These are phyloP conservation scores for Gryllus bimaculatus DNA, from an alignment of 1,140 invertebrate species.

Conservation along the genomic window DNA sequence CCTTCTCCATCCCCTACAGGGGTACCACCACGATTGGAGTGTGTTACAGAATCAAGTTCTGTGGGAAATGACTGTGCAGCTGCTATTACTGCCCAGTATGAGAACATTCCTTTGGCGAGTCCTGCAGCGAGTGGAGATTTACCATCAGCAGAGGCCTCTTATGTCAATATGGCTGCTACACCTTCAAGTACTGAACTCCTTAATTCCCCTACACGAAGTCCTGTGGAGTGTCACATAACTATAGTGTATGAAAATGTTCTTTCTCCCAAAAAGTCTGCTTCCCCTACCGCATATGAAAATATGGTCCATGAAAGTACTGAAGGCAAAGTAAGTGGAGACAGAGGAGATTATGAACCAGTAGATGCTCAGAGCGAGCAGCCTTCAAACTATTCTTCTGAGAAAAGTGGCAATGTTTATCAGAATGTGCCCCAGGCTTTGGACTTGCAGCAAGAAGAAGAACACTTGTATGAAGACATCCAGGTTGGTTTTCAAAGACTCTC, in stretches of 20 bases:
- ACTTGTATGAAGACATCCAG: conserved; percentile 28
- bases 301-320: neutral
- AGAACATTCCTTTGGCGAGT: neutral
- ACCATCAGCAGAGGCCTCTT: neutral
- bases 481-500: conserved; percentile 10
- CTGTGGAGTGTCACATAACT: neutral
- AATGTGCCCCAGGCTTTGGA: neutral
- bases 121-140: neutral
- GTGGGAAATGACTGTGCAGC: neutral
- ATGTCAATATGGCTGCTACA: neutral
- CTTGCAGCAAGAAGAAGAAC: conserved; percentile 19
- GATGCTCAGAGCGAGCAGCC: neutral
- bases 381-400: conserved; percentile 1
- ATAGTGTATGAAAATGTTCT: neutral
- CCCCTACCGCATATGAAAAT: neutral
- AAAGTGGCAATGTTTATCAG: neutral
- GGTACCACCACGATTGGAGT: neutral
- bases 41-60: neutral
- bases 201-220: neutral
- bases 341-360: neutral
- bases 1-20: neutral
- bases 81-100: neutral
- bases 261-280: neutral
- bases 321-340: neutral
- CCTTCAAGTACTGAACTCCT: neutral